Evolutionary conservation across 2,888 invertebrate genomes (phyloP), one percentile per base, ranked within the genome.

Genomic region (Adineta ricciae): DNA sequence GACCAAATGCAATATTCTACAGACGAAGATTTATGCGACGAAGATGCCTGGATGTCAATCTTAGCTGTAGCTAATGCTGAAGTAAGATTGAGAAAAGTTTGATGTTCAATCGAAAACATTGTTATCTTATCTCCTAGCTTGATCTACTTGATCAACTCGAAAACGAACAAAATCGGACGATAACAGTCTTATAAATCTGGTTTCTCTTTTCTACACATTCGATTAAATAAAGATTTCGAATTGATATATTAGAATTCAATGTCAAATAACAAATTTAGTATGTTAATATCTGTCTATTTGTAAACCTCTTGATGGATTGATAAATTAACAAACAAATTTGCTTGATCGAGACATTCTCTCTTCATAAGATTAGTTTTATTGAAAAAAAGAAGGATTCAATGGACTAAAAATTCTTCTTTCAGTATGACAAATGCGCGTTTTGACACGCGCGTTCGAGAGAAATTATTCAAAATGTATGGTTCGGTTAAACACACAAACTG

Each of bases 381-480:
- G 64, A 32, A 3, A 64, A 32, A 64, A 64, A 64, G 2, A 32
- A 64, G 16, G 27, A 19, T 32, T 27, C 27, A 27, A 32, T 46
- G 11, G 46, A 46, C 46, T 46, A 46, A 8, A 46, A 46, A 52
- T 52, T 64, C 32, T 64, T 64, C 14, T 36, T 64, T 64, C 19
- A 64, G 2, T 52, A 32, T 64, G 27, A 27, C 5, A 64, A 32
- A 14, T 64, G 64, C 64, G 64, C 64, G 64, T 64, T 64, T 64
- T 64, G 64, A 64, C 64, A 64, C 64, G 64, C 64, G 64, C 64
- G 64, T 64, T 64, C 64, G 64, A 1, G 64, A 64, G 64, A 64
- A 64, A 64, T 64, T 64, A 64, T 64, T 64, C 64, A 64, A 64
- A 64, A 64, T 64, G 64, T 64, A 64, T 64, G 64, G 64, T 64